Conservation (phyloP, 1,140 invertebrate species). For the Steinernema feltiae region DNA sequence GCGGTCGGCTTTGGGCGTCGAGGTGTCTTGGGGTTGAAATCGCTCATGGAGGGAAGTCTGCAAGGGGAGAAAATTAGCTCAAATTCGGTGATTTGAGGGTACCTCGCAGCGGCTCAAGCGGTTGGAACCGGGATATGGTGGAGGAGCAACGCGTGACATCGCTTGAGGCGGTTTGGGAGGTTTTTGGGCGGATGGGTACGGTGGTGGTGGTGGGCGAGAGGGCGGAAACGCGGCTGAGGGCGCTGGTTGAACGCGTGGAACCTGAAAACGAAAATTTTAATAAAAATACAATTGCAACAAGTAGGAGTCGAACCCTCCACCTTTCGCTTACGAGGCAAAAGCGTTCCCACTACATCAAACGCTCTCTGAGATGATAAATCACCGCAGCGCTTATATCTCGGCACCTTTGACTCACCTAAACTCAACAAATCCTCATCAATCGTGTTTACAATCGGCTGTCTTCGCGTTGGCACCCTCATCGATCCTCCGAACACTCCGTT, state of each 20-base stretch:
- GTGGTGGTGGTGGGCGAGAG: neutral
- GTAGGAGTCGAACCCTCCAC: too few species aligned
- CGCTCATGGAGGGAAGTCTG: conserved; percentile 14
- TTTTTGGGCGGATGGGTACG: neutral
- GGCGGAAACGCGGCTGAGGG: neutral
- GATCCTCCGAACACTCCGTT: conserved; percentile 6
- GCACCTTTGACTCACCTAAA: neutral
- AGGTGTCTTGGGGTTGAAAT: conserved; percentile 23
- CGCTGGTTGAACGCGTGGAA: neutral
- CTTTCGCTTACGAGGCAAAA: too few species aligned
- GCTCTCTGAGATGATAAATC: too few species aligned
- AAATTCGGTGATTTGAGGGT: neutral
- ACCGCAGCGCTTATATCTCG: too few species aligned
- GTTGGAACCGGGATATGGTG: neutral
- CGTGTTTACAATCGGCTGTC: neutral
- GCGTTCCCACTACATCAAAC: too few species aligned
- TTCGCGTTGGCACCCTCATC: neutral
- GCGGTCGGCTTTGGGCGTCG: conserved; percentile 26
- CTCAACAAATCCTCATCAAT: conserved; percentile 2
- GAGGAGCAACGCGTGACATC: neutral
- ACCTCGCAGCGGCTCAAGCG: neutral
- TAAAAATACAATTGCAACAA: too few species aligned
- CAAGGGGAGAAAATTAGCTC: neutral
- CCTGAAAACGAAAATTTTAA: neutral
- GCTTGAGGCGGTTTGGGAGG: neutral